A percentile compares a stretch with the other conserved stretches of the same genome.
Conservation (phyloP, 2,113 vertebrate genomes). For the Columba janthina region DNA sequence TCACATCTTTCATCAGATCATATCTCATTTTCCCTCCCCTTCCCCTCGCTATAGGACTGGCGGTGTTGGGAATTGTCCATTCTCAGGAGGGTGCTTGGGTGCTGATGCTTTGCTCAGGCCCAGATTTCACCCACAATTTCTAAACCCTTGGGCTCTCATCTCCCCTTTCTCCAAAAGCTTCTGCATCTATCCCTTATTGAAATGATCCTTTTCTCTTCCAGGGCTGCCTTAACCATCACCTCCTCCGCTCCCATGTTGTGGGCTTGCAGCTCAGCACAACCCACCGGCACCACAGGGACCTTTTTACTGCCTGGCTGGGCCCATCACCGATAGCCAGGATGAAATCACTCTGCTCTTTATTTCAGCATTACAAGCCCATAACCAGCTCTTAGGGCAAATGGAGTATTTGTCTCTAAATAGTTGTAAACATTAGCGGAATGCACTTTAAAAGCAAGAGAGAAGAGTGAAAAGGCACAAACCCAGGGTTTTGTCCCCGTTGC, state of each 20-base stretch:
- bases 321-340: conserved; percentile 11
- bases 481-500: background rate
- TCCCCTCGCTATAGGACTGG: background rate
- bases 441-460: background rate
- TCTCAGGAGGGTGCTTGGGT: rapidly evolving
- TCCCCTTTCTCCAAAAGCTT: background rate
- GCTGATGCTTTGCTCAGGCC: background rate
- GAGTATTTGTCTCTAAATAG: conserved; percentile 33
- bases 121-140: background rate
- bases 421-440: conserved; percentile 19
- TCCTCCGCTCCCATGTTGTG: too few species aligned
- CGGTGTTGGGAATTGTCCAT: background rate
- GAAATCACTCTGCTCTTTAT: conserved; percentile 39
- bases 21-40: background rate
- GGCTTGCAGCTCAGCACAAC: background rate
- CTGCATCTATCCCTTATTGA: background rate
- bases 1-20: background rate
- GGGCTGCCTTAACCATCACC: background rate
- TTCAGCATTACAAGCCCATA: background rate
- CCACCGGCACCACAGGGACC: background rate
- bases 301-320: conserved; percentile 56
- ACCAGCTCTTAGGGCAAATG: background rate
- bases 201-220: background rate
- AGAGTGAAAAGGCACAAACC: background rate
- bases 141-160: background rate